Evolutionary conservation across 2,888 invertebrate genomes (phyloP).

Genomic region (Xestia rhomboidea): DNA sequence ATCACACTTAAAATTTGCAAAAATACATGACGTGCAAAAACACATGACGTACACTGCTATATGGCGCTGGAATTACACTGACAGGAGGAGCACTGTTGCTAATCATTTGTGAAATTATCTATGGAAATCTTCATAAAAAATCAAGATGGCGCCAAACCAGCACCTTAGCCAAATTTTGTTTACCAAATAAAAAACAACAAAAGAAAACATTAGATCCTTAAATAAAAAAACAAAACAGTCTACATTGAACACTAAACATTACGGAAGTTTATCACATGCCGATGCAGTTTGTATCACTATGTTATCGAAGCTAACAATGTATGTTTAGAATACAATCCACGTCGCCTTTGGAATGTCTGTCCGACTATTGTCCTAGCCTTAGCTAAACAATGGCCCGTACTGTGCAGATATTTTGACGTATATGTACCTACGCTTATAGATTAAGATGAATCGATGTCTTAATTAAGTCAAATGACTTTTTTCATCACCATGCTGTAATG

Average conservation of each 20-base stretch:
- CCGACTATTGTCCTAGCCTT: slow-evolving; percentile 77
- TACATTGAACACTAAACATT: slow-evolving; percentile 64
- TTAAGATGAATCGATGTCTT: slow-evolving; percentile 35
- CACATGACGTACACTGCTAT: background rate
- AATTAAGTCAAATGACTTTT: slow-evolving; percentile 5
- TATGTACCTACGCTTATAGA: slow-evolving; percentile 15
- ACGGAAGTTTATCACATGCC: slow-evolving; percentile 75
- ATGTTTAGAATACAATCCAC: slow-evolving; percentile 82
- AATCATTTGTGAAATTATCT: background rate
- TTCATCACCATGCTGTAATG: background rate
- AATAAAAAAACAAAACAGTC: slow-evolving; percentile 40
- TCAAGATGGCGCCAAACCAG: background rate
- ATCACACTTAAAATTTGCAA: background rate
- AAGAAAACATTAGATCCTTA: slow-evolving; percentile 52
- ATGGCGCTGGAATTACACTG: background rate
- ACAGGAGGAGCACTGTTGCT: background rate
- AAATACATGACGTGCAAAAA: background rate
- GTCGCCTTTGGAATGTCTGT: slow-evolving; percentile 80
- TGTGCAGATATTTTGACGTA: slow-evolving; percentile 41
- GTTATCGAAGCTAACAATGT: slow-evolving; percentile 70
- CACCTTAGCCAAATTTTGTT: background rate
- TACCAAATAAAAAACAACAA: slow-evolving; percentile 11
- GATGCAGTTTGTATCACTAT: slow-evolving; percentile 68
- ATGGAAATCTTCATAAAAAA: background rate
- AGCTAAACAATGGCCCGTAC: slow-evolving; percentile 67